A percentile compares a stretch with the other conserved stretches of the same genome.
These are phyloP conservation scores for Mus spretus DNA, from an alignment of 2,797 vertebrate species.

Conservation along the genomic window DNA sequence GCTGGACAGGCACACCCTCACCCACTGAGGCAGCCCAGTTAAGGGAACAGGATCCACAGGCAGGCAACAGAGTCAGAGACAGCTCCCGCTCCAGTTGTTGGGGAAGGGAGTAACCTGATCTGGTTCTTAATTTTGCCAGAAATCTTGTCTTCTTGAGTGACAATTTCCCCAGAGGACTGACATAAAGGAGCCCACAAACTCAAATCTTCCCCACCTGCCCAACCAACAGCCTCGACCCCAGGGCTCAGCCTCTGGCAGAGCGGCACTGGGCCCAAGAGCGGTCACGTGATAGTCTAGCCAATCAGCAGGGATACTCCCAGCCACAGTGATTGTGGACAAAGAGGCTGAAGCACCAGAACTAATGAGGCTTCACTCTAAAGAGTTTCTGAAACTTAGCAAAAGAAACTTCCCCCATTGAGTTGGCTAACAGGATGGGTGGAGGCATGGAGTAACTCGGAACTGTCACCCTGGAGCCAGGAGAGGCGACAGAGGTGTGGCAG, in stretches of 20 bases:
- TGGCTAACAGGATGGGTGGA: neutral
- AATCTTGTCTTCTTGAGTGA: neutral
- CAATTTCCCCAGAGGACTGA: neutral
- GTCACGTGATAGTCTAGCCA: neutral
- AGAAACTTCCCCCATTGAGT: neutral
- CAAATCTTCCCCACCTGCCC: neutral
- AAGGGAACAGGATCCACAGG: neutral
- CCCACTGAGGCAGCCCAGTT: neutral
- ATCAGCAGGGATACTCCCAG: neutral
- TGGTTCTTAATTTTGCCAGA: neutral
- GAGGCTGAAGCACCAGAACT: neutral
- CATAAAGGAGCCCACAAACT: neutral
- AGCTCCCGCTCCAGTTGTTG: neutral
- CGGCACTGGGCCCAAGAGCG: neutral
- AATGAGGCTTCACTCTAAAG: neutral
- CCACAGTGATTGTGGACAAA: neutral
- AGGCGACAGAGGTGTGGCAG: neutral
- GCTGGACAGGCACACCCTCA: neutral
- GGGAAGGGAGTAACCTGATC: neutral
- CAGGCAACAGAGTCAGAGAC: neutral
- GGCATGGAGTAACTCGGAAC: neutral
- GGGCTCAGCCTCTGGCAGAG: neutral
- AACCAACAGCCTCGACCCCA: neutral
- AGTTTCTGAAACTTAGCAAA: neutral
- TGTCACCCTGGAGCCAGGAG: neutral